Conservation (phyloP, 1,140 invertebrate species). For the Hermatobates lingyangjiaoensis region DNA sequence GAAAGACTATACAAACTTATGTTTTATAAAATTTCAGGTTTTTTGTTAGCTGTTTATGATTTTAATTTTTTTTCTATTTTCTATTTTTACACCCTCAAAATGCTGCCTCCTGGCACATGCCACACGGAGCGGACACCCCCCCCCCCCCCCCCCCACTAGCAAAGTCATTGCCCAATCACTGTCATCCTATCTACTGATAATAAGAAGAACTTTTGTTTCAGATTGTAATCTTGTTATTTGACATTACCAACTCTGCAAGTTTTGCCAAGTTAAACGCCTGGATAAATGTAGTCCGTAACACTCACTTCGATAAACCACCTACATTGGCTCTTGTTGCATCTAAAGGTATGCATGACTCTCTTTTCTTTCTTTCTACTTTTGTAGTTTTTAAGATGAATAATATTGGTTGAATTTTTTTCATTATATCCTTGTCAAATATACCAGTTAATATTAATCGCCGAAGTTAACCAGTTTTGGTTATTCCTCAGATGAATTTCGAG, state of each 20-base stretch:
- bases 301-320: constrained; percentile 33
- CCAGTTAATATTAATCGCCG: no score
- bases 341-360: constrained; percentile 65
- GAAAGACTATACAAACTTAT: no score
- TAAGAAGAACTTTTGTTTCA: constrained; percentile 26
- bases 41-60: not conserved
- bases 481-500: no score
- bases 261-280: constrained; percentile 61
- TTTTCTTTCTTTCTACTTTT: no score
- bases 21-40: no score
- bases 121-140: no score
- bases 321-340: constrained; percentile 63
- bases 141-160: no score
- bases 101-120: not conserved
- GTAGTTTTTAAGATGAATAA: no score
- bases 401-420: no score
- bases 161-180: no score
- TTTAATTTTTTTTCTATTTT: not conserved
- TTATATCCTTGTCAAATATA: no score
- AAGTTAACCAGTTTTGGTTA: no score
- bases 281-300: constrained; percentile 38
- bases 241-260: constrained; percentile 61
- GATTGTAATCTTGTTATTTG: constrained; percentile 69
- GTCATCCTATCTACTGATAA: not conserved
- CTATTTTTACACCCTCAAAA: not conserved